phyloP scores from a whole-genome alignment of 2,888 invertebrate genomes.

The Sialis fuliginosa region DNA sequence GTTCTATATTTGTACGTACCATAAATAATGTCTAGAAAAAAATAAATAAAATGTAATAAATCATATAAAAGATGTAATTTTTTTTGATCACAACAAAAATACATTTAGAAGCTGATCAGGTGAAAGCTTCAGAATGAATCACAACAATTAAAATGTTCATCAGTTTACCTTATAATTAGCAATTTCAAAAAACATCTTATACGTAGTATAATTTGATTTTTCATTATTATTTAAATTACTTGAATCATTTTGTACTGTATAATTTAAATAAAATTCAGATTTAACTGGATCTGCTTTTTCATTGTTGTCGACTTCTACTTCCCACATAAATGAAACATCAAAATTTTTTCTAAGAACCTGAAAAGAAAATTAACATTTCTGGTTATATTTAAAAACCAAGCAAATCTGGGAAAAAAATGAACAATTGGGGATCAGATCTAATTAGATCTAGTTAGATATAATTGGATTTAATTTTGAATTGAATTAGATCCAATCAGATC shows the following conservation, averaged over 20 bases:
- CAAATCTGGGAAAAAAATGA: no score
- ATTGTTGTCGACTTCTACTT: constrained; percentile 28
- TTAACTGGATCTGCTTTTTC: constrained; percentile 30
- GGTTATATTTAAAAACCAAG: not conserved
- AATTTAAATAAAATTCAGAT: constrained; percentile 44
- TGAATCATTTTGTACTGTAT: constrained; percentile 25
- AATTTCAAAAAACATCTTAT: constrained; percentile 59
- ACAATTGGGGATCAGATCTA: no score
- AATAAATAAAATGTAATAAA: constrained; percentile 4
- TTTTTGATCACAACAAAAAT: no score
- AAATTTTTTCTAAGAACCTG: constrained; percentile 55
- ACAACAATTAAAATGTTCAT: not conserved
- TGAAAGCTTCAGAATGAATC: not conserved
- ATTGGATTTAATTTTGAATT: no score
- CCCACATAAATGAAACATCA: constrained; percentile 72
- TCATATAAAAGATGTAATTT: no score
- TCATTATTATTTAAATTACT: constrained; percentile 12
- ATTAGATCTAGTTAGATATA: no score
- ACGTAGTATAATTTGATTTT: constrained; percentile 22
- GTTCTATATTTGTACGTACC: constrained; percentile 60
- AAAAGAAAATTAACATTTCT: constrained; percentile 9
- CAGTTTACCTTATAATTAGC: constrained; percentile 53
- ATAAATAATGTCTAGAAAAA: constrained; percentile 57
- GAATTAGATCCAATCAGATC: no score
- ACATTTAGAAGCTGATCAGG: no score